Evolutionary conservation across 2,888 invertebrate genomes (phyloP), one percentile per base, ranked within the genome.

Genomic region (Stenodema calcarata): DNA sequence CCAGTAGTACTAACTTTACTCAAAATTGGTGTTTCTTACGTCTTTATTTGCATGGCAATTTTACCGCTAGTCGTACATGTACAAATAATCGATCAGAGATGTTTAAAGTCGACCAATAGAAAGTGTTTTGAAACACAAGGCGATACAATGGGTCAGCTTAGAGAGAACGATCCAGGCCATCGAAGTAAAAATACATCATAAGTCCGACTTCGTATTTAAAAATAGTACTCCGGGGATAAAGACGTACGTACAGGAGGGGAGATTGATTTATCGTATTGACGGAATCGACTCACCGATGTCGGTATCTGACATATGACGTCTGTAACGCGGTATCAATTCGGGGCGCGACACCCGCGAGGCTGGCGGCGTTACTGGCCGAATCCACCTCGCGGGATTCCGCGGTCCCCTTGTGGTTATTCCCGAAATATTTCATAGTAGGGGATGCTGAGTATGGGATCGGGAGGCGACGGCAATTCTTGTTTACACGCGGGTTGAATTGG

Each of bases 241-340:
- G n/a, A 75, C 16, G 73, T 30, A 7, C 1, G 28, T 1, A 69
- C 12, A 69, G 12, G 18, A 69, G 1, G 7, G 7, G 35, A 4
- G 35, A 35, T 35, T 35, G 35, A 7, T 2, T 4, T 35, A 35
- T 16, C 35, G 14, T 16, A 18, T 30, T 12, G 69, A 69, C n/a
- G 35, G 35, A 75, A 35, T 35, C 2, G 35, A 78, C 78, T 78
- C n/a, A 78, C 78, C 78, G 78, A 78, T n/a, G 41, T 78, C 78
- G 18, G 41, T 18, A 78, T 78, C 78, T 16, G 78, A 78, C 78
- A 78, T 78, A 44, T 27, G 47, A 44, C 78, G 47, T 42, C 35
- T 35, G 35, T 35, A 7, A 35, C 4, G 7, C 7, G 4, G 4
- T 2, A 35, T 27, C 1, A 44, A 27, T 23, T 27, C 62, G 42